Percentiles rank a stretch among this genome's conserved stretches.
Evolutionary conservation across 2,113 vertebrate species (phyloP).

Genomic region (Oreochromis aureus): DNA sequence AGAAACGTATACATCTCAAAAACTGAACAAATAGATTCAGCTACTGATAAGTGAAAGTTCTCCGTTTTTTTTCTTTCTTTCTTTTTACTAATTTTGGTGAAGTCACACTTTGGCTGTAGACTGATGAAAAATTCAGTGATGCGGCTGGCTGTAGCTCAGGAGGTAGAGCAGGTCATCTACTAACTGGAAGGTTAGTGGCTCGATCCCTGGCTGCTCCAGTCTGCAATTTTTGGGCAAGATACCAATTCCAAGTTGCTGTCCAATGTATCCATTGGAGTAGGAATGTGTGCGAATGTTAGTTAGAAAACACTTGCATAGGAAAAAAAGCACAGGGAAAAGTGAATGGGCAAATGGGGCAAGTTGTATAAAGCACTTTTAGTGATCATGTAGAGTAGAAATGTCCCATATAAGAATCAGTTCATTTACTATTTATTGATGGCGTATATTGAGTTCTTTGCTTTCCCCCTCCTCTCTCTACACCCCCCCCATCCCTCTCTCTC

Average conservation of each 20-base stretch:
- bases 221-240: not conserved
- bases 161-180: not conserved
- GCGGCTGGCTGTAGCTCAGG: no score
- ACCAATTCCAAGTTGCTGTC: not conserved
- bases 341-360: not conserved
- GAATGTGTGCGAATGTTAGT: not conserved
- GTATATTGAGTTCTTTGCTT: constrained; percentile 48
- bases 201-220: not conserved
- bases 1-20: not conserved
- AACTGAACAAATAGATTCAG: not conserved
- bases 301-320: not conserved
- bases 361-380: not conserved
- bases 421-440: not conserved
- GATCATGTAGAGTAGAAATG: not conserved
- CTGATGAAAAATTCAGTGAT: not conserved
- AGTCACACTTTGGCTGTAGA: not conserved
- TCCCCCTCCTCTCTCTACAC: constrained; percentile 36
- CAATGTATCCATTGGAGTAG: not conserved
- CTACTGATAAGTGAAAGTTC: not conserved
- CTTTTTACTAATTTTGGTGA: not conserved
- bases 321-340: not conserved
- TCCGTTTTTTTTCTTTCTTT: fast-evolving
- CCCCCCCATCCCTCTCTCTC: not conserved
- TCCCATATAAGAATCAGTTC: not conserved
- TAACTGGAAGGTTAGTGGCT: not conserved